phyloP scores from a whole-genome alignment of 2,113 vertebrate species.

The Sarotherodon lohbergeri region DNA sequence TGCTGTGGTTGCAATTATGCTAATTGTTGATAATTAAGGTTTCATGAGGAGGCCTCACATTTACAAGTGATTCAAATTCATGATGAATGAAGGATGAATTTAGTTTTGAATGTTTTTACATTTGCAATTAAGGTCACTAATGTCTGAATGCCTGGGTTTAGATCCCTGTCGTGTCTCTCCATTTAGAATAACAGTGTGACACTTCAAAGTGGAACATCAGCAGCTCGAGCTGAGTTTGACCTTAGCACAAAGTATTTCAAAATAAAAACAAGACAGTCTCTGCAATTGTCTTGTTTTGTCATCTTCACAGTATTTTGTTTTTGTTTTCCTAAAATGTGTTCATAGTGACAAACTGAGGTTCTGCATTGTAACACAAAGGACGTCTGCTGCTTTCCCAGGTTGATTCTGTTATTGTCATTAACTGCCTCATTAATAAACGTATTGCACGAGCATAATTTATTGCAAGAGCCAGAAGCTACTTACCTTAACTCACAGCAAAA shows the following conservation, averaged over 20 bases:
- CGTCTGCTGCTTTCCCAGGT: background rate
- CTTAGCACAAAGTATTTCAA: background rate
- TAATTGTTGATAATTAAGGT: slow-evolving; percentile 6
- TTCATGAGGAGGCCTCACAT: background rate
- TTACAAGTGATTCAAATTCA: background rate
- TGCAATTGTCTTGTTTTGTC: background rate
- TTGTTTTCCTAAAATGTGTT: background rate
- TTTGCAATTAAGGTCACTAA: background rate
- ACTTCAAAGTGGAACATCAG: background rate
- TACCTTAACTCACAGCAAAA: background rate
- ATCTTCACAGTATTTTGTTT: background rate
- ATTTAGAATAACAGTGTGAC: background rate
- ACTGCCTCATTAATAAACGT: background rate
- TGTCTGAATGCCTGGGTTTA: background rate
- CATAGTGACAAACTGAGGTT: background rate
- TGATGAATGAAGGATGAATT: background rate
- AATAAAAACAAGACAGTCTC: background rate
- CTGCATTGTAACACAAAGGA: rapidly evolving
- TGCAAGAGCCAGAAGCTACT: background rate
- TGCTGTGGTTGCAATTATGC: background rate
- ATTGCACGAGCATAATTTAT: background rate
- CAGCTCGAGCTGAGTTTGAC: background rate
- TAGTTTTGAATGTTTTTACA: background rate
- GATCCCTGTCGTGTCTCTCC: background rate
- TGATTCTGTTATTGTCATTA: background rate